Base-by-base conservation (phyloP, 2,888 invertebrate genomes). In the Crematogaster levior region DNA sequence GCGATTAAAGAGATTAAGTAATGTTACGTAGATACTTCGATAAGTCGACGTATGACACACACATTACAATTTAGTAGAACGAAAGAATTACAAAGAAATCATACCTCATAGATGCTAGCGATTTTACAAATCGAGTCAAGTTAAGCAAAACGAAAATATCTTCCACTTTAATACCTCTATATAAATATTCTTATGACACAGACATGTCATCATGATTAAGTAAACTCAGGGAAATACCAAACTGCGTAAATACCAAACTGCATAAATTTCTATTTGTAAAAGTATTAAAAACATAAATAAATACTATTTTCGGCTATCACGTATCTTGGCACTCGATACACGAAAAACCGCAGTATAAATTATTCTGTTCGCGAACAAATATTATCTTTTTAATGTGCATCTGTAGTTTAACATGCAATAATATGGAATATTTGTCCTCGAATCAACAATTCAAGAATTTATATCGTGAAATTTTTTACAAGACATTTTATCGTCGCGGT, bases 221-320 rank as follows among this genome's bases (percentile, higher is more conserved):
- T 73, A 73, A 58, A 73, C n/a, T 27, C 5, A 63, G 46, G 63
- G 63, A 46, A 61, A 74, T 61, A 46, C 21, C 63, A 43, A 58
- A 15, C 4, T 61, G 15, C 7, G n/a, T n/a, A n/a, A 60, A 73
- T 60, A 43, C 21, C 61, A 43, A 58, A 15, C 5, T 63, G 7
- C 5, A 27, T 24, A 15, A 3, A 15, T 73, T 60, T n/a, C 7
- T 46, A 46, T 73, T 58, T 73, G 3, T 4, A 24, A 1, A 72
- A 43, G 15, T 51, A 30, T 58, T n/a, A 60, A 73, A 46, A 15
- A 21, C 15, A 73, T 15, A 5, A 3, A 58, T 0, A 37, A 7
- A 34, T 24, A 24, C 1, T 15, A 9, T 37, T 58, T 73, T 73
- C 21, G 7, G 12, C 15, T 72, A 37, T 12, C 12, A 7, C 27